phyloP scores from a whole-genome alignment of 1,140 invertebrate genomes.

The Drosophila ironensis region DNA sequence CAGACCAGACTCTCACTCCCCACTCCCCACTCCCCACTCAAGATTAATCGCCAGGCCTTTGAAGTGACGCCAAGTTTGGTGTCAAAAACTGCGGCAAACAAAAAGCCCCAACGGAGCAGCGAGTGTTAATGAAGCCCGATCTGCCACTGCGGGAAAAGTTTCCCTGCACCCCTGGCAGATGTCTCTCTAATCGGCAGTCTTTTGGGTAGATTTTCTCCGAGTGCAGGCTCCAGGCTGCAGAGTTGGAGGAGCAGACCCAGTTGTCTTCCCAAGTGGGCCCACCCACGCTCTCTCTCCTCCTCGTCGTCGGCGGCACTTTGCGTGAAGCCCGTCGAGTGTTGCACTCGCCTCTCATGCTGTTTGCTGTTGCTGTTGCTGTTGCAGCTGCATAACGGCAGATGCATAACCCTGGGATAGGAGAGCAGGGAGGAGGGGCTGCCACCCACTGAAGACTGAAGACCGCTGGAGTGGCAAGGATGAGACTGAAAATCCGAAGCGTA shows the following conservation, averaged over 20 bases:
- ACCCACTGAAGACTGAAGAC: slow-evolving; percentile 28
- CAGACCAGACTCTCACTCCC: slow-evolving; percentile 26
- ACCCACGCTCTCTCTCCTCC: slow-evolving; percentile 18
- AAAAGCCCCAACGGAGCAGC: slow-evolving; percentile 16
- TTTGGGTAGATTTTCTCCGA: no score
- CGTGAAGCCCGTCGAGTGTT: slow-evolving; percentile 38
- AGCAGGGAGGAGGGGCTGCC: neutral
- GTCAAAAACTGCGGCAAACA: slow-evolving; percentile 51
- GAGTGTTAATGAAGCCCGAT: slow-evolving; percentile 62
- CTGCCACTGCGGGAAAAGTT: no score
- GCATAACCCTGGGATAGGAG: slow-evolving; percentile 17
- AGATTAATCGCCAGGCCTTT: slow-evolving; percentile 65
- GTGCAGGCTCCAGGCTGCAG: no score
- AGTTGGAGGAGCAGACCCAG: slow-evolving; percentile 2
- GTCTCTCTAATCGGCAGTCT: no score
- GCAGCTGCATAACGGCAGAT: slow-evolving; percentile 39
- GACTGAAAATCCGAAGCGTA: slow-evolving; percentile 10
- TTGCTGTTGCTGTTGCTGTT: no score
- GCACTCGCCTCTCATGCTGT: slow-evolving; percentile 25
- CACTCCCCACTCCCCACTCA: slow-evolving; percentile 9
- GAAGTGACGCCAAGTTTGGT: slow-evolving; percentile 49
- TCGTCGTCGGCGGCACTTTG: slow-evolving; percentile 21
- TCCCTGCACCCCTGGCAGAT: no score
- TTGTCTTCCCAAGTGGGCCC: slow-evolving; percentile 27
- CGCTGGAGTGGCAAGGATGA: slow-evolving; percentile 33